Evolutionary conservation across 2,113 vertebrate species (phyloP).

Genomic region (Oxyruncus cristatus): DNA sequence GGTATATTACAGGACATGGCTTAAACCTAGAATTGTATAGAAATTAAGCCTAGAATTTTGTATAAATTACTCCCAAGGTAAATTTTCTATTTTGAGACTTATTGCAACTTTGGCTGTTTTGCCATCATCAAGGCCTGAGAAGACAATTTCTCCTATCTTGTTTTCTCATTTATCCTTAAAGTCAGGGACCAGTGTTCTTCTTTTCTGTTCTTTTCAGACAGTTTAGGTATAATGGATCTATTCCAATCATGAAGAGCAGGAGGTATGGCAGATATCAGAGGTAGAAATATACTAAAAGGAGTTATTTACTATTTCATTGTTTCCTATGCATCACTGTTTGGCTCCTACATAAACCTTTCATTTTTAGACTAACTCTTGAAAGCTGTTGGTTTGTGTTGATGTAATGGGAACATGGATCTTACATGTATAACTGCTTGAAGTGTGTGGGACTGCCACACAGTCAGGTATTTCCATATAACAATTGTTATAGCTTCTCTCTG

Average conservation of each 20-base stretch:
- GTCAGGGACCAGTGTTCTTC: fast-evolving
- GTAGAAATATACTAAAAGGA: background rate
- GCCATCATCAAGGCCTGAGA: background rate
- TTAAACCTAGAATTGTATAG: background rate
- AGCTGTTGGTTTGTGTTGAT: background rate
- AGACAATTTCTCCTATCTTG: background rate
- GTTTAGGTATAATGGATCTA: background rate
- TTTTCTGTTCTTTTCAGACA: background rate
- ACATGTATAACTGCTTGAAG: background rate
- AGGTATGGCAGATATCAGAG: background rate
- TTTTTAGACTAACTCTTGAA: conserved; percentile 1
- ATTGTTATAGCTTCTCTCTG: background rate
- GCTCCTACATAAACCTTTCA: background rate
- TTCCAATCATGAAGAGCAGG: background rate
- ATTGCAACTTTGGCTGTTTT: background rate
- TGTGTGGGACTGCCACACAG: background rate
- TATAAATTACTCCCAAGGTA: background rate
- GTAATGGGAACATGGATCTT: background rate
- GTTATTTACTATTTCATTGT: background rate
- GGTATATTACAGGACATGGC: background rate
- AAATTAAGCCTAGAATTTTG: background rate
- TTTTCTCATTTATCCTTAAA: background rate
- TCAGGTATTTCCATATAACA: background rate
- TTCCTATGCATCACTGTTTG: background rate
- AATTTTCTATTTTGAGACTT: background rate